A percentile compares a stretch with the other conserved stretches of the same genome.
These are phyloP conservation scores for Diacarnus erythraeanus DNA, from an alignment of 37 sponge, comb jelly and placozoan genomes.

Conservation along the genomic window DNA sequence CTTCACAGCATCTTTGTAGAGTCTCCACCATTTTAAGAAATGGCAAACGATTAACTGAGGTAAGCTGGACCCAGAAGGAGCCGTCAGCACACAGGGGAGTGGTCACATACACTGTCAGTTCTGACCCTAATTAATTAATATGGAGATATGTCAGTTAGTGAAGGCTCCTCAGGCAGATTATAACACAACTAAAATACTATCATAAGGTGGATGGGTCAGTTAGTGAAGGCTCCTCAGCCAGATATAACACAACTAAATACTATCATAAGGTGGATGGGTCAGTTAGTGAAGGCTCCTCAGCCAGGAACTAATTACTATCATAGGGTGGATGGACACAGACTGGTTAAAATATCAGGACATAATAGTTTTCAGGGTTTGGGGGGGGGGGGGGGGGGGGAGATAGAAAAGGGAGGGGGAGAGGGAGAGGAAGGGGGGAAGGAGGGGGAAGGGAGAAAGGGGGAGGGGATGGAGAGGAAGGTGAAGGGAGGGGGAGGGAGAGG, in stretches of 20 bases:
- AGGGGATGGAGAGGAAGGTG: background rate
- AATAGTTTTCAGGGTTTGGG: background rate
- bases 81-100: conserved; percentile 5
- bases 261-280: no score
- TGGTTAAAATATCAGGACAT: background rate
- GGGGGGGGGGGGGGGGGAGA: background rate
- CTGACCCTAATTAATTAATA: background rate
- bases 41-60: background rate
- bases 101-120: background rate
- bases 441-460: background rate
- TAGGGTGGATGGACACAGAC: background rate
- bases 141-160: no score
- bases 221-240: no score
- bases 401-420: background rate
- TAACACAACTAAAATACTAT: no score
- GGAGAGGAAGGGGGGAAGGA: background rate
- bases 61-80: conserved; percentile 17
- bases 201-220: no score
- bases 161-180: no score
- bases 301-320: no score
- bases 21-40: background rate
- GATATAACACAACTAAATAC: no score
- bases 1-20: background rate
- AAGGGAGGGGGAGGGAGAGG: background rate
- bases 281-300: no score